Base-by-base conservation (phyloP, 2,797 vertebrate species). In the Ibycter americanus region DNA sequence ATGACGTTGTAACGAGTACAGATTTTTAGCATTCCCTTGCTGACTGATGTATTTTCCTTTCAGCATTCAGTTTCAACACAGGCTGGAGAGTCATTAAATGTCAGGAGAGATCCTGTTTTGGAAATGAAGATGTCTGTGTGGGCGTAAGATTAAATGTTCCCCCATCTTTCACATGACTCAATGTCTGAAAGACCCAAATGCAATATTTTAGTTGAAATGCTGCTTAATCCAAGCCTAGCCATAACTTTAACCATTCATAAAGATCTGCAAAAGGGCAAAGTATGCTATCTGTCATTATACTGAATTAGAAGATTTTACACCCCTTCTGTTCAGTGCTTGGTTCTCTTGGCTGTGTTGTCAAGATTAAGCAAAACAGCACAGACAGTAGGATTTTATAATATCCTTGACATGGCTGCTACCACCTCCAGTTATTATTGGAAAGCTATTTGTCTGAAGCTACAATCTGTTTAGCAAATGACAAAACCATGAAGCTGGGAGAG, bases 31-130 rank as follows among this genome's bases (percentile, higher is more conserved):
- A 83, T 38, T 92, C 84, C 71, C 63, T 93, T 83, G 78, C 78
- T 93, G 74, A 96, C 92, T 95, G 92, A 96, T 91, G 70, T 95
- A 76, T 78, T 93, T 88, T 94, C 90, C 94, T 97, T 96, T 72
- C 83, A 92, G 71, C 44, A 70, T 95, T 93, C 38, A 46, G 93
- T 91, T 90, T 97, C 89, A 97, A 73, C 72, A 94, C 90, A 79
- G 93, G 77, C 81, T 81, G 79, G 87, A 90, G 92, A 95, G 94
- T 90, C 92, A 96, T 90, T 82, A 92, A 96, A 93, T 14, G 0
- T 87, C 96, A 89, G 86, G 73, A 96, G 52, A 96, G 70, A 88
- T 87, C 55, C 52, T 89, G 88, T 90, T 97, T 95, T 92, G 71
- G 89, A 82, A 90, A 87, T 12, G 77, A 73, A 94, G 94, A 93